phyloP scores from a whole-genome alignment of 2,113 vertebrate genomes.

The Galbula dea region DNA sequence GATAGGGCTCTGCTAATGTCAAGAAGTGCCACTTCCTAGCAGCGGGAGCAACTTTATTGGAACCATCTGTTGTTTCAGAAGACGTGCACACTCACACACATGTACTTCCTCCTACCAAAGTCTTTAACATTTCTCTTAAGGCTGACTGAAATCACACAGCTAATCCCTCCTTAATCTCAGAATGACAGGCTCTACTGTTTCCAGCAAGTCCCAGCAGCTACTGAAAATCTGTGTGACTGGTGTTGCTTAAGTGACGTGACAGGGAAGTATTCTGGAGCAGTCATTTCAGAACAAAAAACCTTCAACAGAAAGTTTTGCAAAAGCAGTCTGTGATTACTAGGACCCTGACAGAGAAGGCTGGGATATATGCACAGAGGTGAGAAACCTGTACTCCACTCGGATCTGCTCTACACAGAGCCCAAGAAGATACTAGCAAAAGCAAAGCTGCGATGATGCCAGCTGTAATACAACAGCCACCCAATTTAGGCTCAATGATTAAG shows the following conservation, averaged over 20 bases:
- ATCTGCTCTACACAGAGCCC: background rate
- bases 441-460: background rate
- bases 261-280: background rate
- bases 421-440: background rate
- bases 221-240: background rate
- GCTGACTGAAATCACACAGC: background rate
- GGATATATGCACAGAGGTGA: background rate
- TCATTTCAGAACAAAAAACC: background rate
- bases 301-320: background rate
- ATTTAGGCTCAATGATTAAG: background rate
- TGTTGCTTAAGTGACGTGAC: background rate
- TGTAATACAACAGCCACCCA: background rate
- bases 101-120: background rate
- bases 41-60: slow-evolving; percentile 48
- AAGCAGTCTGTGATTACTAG: background rate
- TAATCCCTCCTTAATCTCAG: slow-evolving; percentile 25
- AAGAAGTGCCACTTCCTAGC: slow-evolving; percentile 47
- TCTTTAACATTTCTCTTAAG: slow-evolving; percentile 40
- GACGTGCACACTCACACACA: background rate
- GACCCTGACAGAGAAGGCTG: background rate
- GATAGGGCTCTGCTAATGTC: slow-evolving; percentile 11
- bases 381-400: rapidly evolving
- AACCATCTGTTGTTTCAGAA: slow-evolving; percentile 61
- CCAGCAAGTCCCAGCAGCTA: background rate
- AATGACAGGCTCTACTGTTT: background rate